Base-by-base conservation (phyloP, 2,797 vertebrate genomes). In the Cuculus canorus region DNA sequence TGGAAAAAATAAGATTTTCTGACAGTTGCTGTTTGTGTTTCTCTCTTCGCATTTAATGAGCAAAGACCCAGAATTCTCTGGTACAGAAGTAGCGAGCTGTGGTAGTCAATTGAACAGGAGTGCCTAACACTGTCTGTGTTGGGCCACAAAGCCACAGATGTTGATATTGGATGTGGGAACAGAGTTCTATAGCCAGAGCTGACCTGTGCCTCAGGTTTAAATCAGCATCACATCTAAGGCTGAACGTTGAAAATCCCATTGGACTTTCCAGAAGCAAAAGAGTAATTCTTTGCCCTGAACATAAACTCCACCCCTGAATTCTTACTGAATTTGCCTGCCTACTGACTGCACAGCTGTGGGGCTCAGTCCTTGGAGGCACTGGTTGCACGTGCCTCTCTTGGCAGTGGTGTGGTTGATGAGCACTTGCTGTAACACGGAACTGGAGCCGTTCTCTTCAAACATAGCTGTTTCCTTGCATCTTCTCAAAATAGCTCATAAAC, bases 401-500 rank as follows among this genome's bases (percentile, higher is more conserved):
- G 63, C 0, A 0, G 10, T 10, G 2, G 5, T 1, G 1, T 33
- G 45, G 48, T 13, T 61, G n/a, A 69, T 82, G 63, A 47, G 57
- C 23, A 3, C 65, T 82, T 56, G 54, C n/a, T 65, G 28, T 48
- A 30, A 33, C 3, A 0, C 2, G n/a, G 43, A 69, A 25, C 3
- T 68, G 70, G n/a, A 86, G 50, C 59, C 28, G 5, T 1, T 4
- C 14, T 83, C 37, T 92, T 71, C 50, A 92, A 92, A 77, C 30
- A 25, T 25, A 68, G 41, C 39, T 60, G 33, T 76, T 91, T 52
- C 83, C 30, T 68, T 81, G 30, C 88, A 47, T 90, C 52, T 82
- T 88, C 93, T 43, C 66, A 50, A 86, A 90, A 96, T 77, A 92
- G 78, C n/a, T 76, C 68, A 33, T 27, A 88, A 80, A 52, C 75